Base-by-base conservation (phyloP, 1,140 invertebrate species). In the Procambarus virginalis region DNA sequence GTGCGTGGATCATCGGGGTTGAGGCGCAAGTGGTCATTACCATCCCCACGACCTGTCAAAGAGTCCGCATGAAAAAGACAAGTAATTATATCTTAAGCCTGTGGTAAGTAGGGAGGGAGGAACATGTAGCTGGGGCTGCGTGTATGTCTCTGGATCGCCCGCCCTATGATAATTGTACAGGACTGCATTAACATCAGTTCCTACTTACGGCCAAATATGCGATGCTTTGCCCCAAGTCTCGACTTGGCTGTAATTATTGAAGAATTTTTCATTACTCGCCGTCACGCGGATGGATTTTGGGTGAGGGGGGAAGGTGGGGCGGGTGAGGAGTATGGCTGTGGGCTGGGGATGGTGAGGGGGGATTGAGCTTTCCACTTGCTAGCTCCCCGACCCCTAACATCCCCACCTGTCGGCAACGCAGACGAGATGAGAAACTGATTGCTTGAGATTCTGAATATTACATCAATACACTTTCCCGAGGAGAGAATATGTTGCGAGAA, bases 21-120 rank as follows among this genome's bases (percentile, higher is more conserved):
- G 75, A 46, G 34, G 20, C 55, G 55, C 73, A 85, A 77, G 80
- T 89, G 87, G 87, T 79, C 87, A 89, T 89, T 89, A 89, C 87
- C 70, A 83, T 89, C 87, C 70, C 87, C 87, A 89, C 87, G 87
- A 89, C 87, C 87, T 89, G 87, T 89, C 87, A 89, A 89, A 89
- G 87, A 84, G 82, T 84, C 87, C 81, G 64, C 87, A 89, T 89
- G 87, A 84, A 89, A 83, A 83, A 89, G 87, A 89, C 87, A 89
- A 89, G 87, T 89, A 89, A 89, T 89, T 89, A 84, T 83, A 89
- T 89, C 87, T 89, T 89, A 55, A 89, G 87, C 51, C 87, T 45
- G 14, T 55, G 80, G 75, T 89, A 89, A 89, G 82, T 89, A 76
- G 68, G 55, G 87, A 70, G 81, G 46, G 22, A 64, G 73, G 22